Base-by-base conservation (phyloP, 2,888 invertebrate species). In the Netelia virgata region DNA sequence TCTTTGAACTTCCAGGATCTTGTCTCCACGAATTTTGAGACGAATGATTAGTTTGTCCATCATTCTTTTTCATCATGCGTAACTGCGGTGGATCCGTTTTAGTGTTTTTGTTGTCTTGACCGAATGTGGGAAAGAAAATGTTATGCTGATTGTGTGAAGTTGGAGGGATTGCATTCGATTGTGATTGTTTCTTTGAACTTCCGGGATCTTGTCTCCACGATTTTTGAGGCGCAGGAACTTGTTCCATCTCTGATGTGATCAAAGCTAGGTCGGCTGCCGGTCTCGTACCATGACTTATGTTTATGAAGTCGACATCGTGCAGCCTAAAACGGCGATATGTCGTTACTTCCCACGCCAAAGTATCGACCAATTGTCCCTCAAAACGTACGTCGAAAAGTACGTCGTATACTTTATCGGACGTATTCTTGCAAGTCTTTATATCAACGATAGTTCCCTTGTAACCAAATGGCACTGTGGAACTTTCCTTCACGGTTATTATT, bases 311-410 rank as follows among this genome's bases (percentile, higher is more conserved):
- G 8, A 94, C 93, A 5, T 93, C 85, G 0, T 94, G 93, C 81
- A 96, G 91, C 63, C 95, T 93, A 90, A 96, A 96, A 0, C 95
- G 94, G 64, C 95, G 92, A 79, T 64, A 73, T 1, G 61, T 43
- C 1, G 55, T 53, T 1, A 78, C 86, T 68, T 8, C 68, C 55
- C 86, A 47, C 6, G 85, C 85, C 53, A 85, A 72, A 11, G 82
- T 83, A 77, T 91, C 92, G 61, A 95, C 93, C 92, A 98, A 97
- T 28, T 95, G 93, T 85, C 96, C n/a, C n/a, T n/a, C n/a, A n/a
- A n/a, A n/a, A n/a, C n/a, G n/a, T n/a, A n/a, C 94, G 90, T 98
- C 98, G 91, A 98, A 98, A 79, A 98, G 93, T 23, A 98, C 95
- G 87, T 98, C 97, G 91, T 96, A 97, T 75, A 96, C 94, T 0